Evolutionary conservation across 1,140 invertebrate species (phyloP).

Genomic region (Limonius californicus): DNA sequence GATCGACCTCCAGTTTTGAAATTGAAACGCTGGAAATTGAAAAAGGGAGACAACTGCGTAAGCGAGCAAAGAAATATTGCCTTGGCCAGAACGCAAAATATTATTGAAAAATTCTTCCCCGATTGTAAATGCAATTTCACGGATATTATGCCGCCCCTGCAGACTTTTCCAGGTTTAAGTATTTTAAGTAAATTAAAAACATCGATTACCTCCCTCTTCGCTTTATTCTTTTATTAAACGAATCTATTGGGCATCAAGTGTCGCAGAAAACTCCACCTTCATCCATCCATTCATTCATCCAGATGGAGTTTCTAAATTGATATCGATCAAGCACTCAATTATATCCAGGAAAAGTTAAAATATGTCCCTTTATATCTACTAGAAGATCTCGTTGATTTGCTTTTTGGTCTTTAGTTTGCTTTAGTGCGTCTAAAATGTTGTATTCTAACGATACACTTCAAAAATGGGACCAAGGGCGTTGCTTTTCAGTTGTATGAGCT

Average conservation of each 20-base stretch:
- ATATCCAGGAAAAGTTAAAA: no score
- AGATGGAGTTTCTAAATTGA: no score
- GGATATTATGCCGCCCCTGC: conserved; percentile 32
- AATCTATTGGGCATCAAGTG: neutral
- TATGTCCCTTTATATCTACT: no score
- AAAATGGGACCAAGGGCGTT: no score
- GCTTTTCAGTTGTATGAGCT: no score
- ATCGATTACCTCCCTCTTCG: conserved; percentile 26
- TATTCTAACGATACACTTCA: no score
- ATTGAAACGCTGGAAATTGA: conserved; percentile 43
- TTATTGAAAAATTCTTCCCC: conserved; percentile 40
- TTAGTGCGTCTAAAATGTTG: no score
- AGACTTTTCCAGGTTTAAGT: conserved; percentile 28
- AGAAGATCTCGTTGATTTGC: no score
- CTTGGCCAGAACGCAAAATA: conserved; percentile 35
- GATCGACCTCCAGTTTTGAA: conserved; percentile 39
- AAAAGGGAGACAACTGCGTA: conserved; percentile 31
- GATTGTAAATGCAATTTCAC: conserved; percentile 38
- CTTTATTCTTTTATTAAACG: neutral
- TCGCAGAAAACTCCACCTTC: neutral
- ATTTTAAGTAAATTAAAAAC: conserved; percentile 38
- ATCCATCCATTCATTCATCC: no score
- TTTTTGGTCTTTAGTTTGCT: no score
- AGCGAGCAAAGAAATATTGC: conserved; percentile 34
- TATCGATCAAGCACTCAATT: no score